Evolutionary conservation across 1,140 invertebrate species (phyloP), one percentile per base, ranked within the genome.

Genomic region (Drosophila triauraria): DNA sequence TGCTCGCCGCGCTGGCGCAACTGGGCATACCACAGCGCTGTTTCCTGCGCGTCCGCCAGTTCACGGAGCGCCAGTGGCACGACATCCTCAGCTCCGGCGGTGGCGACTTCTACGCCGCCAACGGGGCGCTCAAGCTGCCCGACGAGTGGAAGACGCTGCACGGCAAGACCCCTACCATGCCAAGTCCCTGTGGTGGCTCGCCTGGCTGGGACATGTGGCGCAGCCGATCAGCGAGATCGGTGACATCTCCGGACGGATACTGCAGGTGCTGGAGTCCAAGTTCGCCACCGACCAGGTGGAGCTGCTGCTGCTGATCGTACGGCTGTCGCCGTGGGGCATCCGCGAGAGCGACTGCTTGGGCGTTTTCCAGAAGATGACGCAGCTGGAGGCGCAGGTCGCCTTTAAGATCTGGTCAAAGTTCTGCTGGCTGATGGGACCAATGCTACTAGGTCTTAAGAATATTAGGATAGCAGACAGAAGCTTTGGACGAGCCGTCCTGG

Each of bases 351-450:
- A 93, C 59, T 92, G 92, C 46, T 58, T 92, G 58, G 88, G 86
- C 50, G 81, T 93, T 20, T 91, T 93, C 63, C 82, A 92, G 43
- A 91, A 92, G 71, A 84, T 82, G 44, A 86, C 80, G 53, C 85
- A 91, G 71, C 56, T 92, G 78, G 91, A 86, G 78, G 88, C 85
- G 83, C 88, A 90, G 88, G 91, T 82, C 82, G 91, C 86, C 78
- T 92, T 91, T 69, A 92, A 84, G 63, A 76, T 92, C 43, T 93
- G 92, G 92, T 92, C 90, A 54, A 92, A 92, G 78, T 93, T 93
- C 67, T 92, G 92, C 67, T 93, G 92, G 92, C 76, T 93, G 51
- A 92, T 93, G 92, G 92, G 92, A 75, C 92, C 92, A 81, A 92
- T 93, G 86, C 75, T 93, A 12, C 68, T 93, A 77, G 79, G 78